Evolutionary conservation across 2,797 vertebrate species (phyloP), one percentile per base, ranked within the genome.

Genomic region (Spatula clypeata): DNA sequence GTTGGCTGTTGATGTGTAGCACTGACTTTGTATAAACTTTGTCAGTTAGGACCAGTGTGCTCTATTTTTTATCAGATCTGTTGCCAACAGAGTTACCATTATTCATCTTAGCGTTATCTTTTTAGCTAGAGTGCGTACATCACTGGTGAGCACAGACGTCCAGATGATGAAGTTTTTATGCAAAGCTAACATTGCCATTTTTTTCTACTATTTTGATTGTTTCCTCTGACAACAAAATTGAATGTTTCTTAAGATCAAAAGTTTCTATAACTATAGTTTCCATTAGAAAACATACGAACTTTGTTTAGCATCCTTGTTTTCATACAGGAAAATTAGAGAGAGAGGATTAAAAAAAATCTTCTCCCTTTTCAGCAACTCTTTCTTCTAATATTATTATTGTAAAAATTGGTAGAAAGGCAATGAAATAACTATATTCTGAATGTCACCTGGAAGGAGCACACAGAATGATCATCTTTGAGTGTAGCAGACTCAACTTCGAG

Each of bases 341-440:
- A 86, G 20, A 65, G 1, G 7, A 67, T 53, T 57, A 6, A 4
- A 73, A 75, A 40, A 31, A 7, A 11, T n/a, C 13, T 27, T 89
- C 3, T 70, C 42, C 29, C 4, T 84, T 86, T 79, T 79, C 10
- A 67, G n/a, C 45, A 84, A 5, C 45, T 90, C 1, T 1, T 55
- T 86, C 17, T 86, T 84, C 29, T 83, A 58, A 24, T 57, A 38
- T 10, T 75, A 13, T 62, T 84, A 62, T 27, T 66, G 64, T 87
- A 79, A 83, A 75, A 24, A 29, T n/a, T 49, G 32, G 19, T 74
- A 74, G 67, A 88, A 93, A n/a, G n/a, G 14, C 64, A 66, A 10
- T 66, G 62, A 88, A 86, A 69, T 90, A 74, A 79, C 7, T 54
- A n/a, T 60, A 38, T 71, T 84, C n/a, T 65, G 75, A 86, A 75